These are phyloP conservation scores for Cosmopolites sordidus DNA, from an alignment of 2,888 invertebrate genomes.

Conservation along the genomic window DNA sequence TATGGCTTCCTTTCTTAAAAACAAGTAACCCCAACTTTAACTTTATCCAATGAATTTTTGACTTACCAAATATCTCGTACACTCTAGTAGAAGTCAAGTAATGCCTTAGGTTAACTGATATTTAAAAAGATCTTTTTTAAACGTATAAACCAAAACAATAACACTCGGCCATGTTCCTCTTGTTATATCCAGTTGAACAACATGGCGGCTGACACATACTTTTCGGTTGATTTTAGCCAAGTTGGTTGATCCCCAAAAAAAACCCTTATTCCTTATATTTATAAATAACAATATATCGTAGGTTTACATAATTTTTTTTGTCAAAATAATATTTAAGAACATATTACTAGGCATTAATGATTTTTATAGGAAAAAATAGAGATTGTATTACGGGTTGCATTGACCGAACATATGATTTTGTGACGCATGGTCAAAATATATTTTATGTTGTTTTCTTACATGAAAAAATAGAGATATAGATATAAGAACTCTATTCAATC, in stretches of 20 bases:
- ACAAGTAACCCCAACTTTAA: not conserved
- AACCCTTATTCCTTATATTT: not conserved
- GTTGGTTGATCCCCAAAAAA: not conserved
- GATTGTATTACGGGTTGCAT: not conserved
- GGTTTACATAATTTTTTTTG: too few species aligned
- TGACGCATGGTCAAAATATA: too few species aligned
- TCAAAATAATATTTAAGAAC: too few species aligned
- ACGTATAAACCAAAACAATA: not conserved
- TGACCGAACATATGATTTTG: too few species aligned
- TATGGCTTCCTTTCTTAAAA: not conserved
- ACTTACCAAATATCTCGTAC: not conserved
- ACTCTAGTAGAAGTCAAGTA: not conserved
- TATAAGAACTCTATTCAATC: too few species aligned
- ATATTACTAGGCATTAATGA: too few species aligned
- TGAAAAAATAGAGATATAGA: too few species aligned
- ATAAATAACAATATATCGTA: too few species aligned
- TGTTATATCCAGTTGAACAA: constrained; percentile 24
- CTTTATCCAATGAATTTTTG: not conserved
- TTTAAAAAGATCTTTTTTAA: too few species aligned
- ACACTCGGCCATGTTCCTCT: constrained; percentile 15
- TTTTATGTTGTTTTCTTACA: too few species aligned
- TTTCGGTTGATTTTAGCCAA: not conserved
- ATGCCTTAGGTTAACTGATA: not conserved
- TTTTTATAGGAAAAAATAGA: too few species aligned
- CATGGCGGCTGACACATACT: constrained; percentile 13